phyloP scores from a whole-genome alignment of 2,113 vertebrate species.

The Pongo pygmaeus region DNA sequence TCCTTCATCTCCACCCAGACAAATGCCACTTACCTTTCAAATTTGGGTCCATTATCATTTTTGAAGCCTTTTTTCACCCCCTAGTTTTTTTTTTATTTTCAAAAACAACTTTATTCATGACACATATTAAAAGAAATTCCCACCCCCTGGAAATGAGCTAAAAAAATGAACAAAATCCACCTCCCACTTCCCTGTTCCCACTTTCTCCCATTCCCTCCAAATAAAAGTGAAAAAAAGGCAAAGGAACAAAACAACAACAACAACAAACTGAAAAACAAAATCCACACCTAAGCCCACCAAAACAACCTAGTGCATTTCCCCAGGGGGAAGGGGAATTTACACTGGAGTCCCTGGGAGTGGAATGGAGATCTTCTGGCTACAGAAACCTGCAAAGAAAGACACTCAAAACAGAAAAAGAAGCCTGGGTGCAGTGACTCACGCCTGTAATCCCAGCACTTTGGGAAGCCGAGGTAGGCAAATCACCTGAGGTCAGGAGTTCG shows the following conservation, averaged over 20 bases:
- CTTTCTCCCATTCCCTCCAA: slow-evolving; percentile 80
- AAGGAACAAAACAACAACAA: slow-evolving; percentile 63
- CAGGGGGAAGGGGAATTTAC: too few species aligned
- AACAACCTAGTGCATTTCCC: slow-evolving; percentile 71
- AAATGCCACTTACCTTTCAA: slow-evolving; percentile 12
- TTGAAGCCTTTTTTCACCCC: not conserved
- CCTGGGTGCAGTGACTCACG: too few species aligned
- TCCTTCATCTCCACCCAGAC: not conserved
- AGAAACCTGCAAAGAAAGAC: slow-evolving; percentile 82
- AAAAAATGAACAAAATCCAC: slow-evolving; percentile 65
- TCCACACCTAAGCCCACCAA: slow-evolving; percentile 65
- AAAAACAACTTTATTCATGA: too few species aligned
- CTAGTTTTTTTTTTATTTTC: not conserved
- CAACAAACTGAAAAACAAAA: slow-evolving; percentile 66
- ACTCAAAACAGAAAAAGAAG: slow-evolving; percentile 71
- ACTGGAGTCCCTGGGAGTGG: slow-evolving; percentile 72
- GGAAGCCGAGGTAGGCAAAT: too few species aligned
- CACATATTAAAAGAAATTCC: slow-evolving; percentile 67
- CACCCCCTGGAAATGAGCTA: slow-evolving; percentile 77
- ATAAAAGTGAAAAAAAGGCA: slow-evolving; percentile 72
- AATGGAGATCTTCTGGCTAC: slow-evolving; percentile 76
- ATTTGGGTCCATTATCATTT: not conserved
- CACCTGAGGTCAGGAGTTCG: too few species aligned
- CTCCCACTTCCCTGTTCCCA: too few species aligned
- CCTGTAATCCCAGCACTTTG: too few species aligned